A percentile compares a stretch with the other conserved stretches of the same genome.
phyloP scores from a whole-genome alignment of 2,888 invertebrate genomes.

The Chrysodeixis includens region DNA sequence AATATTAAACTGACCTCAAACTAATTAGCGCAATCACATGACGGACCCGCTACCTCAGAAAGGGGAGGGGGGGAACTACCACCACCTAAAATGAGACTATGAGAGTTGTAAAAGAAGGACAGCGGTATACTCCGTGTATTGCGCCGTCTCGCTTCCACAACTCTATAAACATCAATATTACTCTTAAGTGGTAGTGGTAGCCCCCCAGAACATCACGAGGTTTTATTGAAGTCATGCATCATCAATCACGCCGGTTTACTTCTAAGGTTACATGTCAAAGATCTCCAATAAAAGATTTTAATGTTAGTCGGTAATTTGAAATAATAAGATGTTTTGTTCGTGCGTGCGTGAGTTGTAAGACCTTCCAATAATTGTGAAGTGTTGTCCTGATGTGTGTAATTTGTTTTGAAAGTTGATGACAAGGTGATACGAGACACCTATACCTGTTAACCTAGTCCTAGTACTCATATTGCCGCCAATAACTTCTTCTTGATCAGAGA shows the following conservation, averaged over 20 bases:
- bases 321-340: neutral
- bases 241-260: slow-evolving; percentile 29
- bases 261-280: slow-evolving; percentile 24
- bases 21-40: slow-evolving; percentile 27
- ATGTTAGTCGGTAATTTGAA: neutral
- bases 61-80: no score
- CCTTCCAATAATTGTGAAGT: neutral
- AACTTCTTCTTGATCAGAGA: no score
- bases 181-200: no score
- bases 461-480: no score
- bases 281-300: slow-evolving; percentile 6
- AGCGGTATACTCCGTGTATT: no score
- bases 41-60: slow-evolving; percentile 15
- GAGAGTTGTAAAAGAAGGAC: no score
- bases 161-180: no score
- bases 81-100: no score
- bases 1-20: slow-evolving; percentile 26
- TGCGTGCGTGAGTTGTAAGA: neutral
- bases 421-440: neutral
- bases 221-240: slow-evolving; percentile 12
- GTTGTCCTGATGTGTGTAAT: no score
- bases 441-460: no score
- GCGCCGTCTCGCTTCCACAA: no score
- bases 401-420: neutral
- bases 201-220: slow-evolving; percentile 13